phyloP scores from a whole-genome alignment of 2,888 invertebrate species.

The Heteromyza rotundicornis region DNA sequence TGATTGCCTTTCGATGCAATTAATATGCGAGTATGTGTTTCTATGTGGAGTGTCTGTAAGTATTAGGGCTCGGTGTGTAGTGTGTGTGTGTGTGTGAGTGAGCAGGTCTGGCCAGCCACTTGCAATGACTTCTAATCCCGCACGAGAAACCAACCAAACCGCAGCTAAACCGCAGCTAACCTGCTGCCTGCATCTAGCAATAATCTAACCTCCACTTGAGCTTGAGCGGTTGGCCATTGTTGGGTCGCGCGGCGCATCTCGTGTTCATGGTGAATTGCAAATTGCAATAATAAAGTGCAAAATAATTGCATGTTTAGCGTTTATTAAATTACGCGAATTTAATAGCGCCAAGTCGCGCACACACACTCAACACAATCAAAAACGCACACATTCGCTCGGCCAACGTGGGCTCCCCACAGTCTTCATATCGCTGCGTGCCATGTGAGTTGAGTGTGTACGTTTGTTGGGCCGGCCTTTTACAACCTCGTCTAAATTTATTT shows the following conservation, averaged over 20 bases:
- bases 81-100: too few species aligned
- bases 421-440: too few species aligned
- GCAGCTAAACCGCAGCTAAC: background rate
- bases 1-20: conserved; percentile 1
- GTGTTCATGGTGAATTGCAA: conserved; percentile 44
- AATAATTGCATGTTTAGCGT: conserved; percentile 54
- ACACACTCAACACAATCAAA: background rate
- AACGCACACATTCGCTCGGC: background rate
- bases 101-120: too few species aligned
- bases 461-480: background rate
- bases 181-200: too few species aligned
- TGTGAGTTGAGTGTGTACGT: background rate
- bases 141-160: conserved; percentile 7
- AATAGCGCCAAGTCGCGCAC: conserved; percentile 41
- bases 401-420: too few species aligned
- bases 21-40: too few species aligned
- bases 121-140: conserved; percentile 14
- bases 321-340: conserved; percentile 56
- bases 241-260: conserved; percentile 18
- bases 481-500: background rate
- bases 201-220: too few species aligned
- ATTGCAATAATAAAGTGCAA: conserved; percentile 56
- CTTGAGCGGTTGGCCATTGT: too few species aligned
- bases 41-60: too few species aligned
- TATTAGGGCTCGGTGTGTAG: too few species aligned